Conservation (phyloP, 2,888 invertebrate species). For the Apotomis capreana region DNA sequence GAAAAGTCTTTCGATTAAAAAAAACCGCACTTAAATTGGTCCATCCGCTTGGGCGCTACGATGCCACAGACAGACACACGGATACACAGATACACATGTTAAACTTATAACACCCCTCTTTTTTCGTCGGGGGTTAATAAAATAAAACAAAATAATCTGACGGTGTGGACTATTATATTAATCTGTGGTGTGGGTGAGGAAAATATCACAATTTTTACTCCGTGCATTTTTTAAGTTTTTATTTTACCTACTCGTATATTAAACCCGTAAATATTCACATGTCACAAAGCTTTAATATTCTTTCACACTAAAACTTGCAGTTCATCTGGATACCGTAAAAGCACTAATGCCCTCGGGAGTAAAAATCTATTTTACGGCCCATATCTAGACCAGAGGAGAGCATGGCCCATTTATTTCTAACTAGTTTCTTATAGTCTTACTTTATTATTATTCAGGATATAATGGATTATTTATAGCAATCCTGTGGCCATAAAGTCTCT, state of each 20-base stretch:
- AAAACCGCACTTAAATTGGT: too few relatives aligned
- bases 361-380: slow-evolving; percentile 10
- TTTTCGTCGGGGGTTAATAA: too few relatives aligned
- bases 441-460: not conserved
- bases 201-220: too few relatives aligned
- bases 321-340: slow-evolving; percentile 7
- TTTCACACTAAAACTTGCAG: not conserved
- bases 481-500: not conserved
- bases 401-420: slow-evolving; percentile 20
- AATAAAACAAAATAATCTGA: too few relatives aligned
- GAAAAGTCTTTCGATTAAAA: too few relatives aligned
- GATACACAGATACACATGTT: too few relatives aligned
- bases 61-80: too few relatives aligned
- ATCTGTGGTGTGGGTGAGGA: too few relatives aligned
- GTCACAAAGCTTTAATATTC: not conserved
- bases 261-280: slow-evolving; percentile 2
- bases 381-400: not conserved
- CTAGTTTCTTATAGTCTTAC: not conserved
- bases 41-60: too few relatives aligned
- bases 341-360: slow-evolving; percentile 6
- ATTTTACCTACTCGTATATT: too few relatives aligned
- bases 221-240: not conserved
- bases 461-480: not conserved
- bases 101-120: too few relatives aligned
- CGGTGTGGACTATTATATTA: too few relatives aligned